Conservation (phyloP, 1,140 invertebrate species). For the Cepaea nemoralis region DNA sequence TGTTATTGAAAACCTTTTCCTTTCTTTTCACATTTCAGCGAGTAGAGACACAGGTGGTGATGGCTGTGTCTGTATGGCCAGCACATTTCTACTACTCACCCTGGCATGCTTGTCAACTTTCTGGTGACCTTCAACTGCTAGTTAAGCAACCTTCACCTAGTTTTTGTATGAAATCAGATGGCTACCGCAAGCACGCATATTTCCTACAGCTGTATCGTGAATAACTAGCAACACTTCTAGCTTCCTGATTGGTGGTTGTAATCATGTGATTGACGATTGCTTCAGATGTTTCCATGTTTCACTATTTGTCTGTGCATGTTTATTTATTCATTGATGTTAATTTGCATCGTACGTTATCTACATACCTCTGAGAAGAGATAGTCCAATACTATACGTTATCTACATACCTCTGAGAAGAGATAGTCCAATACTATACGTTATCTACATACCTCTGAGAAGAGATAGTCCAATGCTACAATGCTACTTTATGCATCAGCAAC, state of each 20-base stretch:
- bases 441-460: too few relatives aligned
- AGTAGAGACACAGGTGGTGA: not conserved
- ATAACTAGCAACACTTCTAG: too few relatives aligned
- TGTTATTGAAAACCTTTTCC: not conserved
- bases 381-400: too few relatives aligned
- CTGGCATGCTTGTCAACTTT: constrained; percentile 11
- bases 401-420: too few relatives aligned
- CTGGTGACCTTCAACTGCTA: not conserved
- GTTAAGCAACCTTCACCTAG: not conserved
- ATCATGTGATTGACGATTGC: not conserved
- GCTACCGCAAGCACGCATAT: not conserved
- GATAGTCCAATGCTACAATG: too few relatives aligned
- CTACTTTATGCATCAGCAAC: too few relatives aligned
- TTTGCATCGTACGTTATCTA: not conserved
- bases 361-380: not conserved
- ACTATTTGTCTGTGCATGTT: constrained; percentile 10
- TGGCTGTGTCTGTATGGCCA: not conserved
- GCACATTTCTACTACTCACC: not conserved
- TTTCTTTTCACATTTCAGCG: constrained; percentile 1
- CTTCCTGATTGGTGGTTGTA: not conserved
- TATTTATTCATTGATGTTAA: not conserved
- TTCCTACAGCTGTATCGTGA: not conserved
- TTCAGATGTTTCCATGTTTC: constrained; percentile 1
- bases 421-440: too few relatives aligned
- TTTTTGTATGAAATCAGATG: not conserved